phyloP scores from a whole-genome alignment of 2,797 vertebrate genomes.

The Melanotaenia nigrans region DNA sequence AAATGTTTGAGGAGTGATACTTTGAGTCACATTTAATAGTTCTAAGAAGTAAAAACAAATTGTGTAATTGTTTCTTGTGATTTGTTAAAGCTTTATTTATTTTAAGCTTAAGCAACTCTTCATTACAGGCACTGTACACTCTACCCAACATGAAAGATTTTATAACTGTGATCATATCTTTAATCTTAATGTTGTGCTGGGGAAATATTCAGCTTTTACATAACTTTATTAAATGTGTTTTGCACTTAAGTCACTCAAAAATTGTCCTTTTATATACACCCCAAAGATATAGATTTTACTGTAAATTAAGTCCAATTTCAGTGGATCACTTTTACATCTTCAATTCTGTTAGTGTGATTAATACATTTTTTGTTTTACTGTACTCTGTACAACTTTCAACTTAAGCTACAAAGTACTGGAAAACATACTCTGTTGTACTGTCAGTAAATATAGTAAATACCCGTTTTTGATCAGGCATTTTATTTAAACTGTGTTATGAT shows the following conservation, averaged over 20 bases:
- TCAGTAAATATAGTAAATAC: background rate
- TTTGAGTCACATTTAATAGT: conserved; percentile 6
- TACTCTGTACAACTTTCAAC: background rate
- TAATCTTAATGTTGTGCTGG: conserved; percentile 11
- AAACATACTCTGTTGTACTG: background rate
- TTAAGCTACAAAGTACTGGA: background rate
- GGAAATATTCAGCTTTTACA: conserved; percentile 22
- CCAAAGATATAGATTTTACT: conserved; percentile 34
- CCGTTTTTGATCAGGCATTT: background rate
- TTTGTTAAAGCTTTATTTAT: conserved; percentile 7
- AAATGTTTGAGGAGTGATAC: conserved; percentile 11
- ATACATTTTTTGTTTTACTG: conserved; percentile 16
- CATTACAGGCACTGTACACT: conserved; percentile 1
- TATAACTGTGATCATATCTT: background rate
- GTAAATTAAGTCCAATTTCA: conserved; percentile 28
- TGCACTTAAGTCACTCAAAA: conserved; percentile 41
- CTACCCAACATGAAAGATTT: background rate
- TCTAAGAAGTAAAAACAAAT: conserved; percentile 4
- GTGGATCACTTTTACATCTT: conserved; percentile 32
- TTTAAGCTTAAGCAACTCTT: background rate
- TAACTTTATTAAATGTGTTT: conserved; percentile 17
- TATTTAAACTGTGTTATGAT: background rate
- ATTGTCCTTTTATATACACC: background rate
- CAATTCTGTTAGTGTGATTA: background rate
- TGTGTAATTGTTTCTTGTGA: background rate